Base-by-base conservation (phyloP, 2,888 invertebrate genomes). In the Doris montereyensis region DNA sequence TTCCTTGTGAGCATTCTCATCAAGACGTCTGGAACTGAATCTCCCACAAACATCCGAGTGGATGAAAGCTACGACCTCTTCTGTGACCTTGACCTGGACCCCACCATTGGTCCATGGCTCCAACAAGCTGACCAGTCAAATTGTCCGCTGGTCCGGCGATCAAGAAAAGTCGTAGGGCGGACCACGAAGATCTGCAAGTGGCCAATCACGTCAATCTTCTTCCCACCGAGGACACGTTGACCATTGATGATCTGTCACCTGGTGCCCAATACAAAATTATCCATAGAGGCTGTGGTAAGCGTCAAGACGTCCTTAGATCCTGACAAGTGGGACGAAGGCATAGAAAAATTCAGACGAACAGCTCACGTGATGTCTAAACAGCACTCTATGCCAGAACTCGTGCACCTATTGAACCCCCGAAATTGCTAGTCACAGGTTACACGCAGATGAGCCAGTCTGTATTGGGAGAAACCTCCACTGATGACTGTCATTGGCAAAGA, bases 391-490 rank as follows among this genome's bases (percentile, higher is more conserved):
- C 89, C 13, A 83, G 90, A 70, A 90, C 91, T 0, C 82, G 90
- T 4, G 91, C 90, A 4, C 91, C 91, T 0, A 89, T 89, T 28
- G 89, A 90, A 76, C 88, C 89, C 0, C 91, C 91, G 0, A 81
- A 83, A n/a, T 83, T 90, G 3, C 81, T 88, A 30, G 78, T 91
- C 17, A 87, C 88, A 10, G 88, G 89, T 21, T 91, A 89, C 83
- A 89, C 89, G 28, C 86, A 87, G 76, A 87, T 84, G 62, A 87
- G 89, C 21, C 35, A 85, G 89, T 72, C 83, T 92, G 32, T 90
- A 88, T 84, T 92, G 91, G 91, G 90, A 92, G 82, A 90, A 90
- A 79, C 91, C 91, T 10, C 80, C 87, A 32, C 85, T 91, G 52
- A 88, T 88, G 83, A 84, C 88, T 4, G 86, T 89, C 8, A 83